phyloP scores from a whole-genome alignment of 2,113 vertebrate genomes.

The Thalassarche chlororhynchos region DNA sequence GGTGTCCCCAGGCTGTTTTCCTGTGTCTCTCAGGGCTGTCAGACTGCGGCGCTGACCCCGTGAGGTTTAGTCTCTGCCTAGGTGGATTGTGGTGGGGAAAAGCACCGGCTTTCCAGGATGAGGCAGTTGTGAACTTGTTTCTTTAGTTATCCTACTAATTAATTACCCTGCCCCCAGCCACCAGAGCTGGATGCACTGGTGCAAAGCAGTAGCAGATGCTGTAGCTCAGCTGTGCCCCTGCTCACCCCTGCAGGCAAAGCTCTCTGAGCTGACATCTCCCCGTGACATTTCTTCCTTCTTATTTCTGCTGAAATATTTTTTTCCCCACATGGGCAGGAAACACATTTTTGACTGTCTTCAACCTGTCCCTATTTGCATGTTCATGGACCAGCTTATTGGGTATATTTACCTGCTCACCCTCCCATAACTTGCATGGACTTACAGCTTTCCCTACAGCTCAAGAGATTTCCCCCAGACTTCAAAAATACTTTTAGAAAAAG shows the following conservation, averaged over 20 bases:
- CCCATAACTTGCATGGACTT: too few relatives aligned
- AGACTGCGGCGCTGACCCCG: rapidly evolving
- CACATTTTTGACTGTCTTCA: not conserved
- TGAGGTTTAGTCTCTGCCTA: not conserved
- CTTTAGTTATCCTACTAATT: not conserved
- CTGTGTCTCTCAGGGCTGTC: not conserved
- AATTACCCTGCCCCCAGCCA: not conserved
- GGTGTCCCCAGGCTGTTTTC: not conserved
- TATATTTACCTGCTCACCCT: not conserved
- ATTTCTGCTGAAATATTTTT: not conserved
- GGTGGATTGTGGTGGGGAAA: not conserved
- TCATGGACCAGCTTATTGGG: rapidly evolving
- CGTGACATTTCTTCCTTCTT: not conserved
- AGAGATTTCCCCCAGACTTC: not conserved
- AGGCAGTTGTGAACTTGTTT: not conserved
- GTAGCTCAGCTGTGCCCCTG: not conserved
- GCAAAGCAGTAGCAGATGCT: not conserved
- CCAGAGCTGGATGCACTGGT: not conserved
- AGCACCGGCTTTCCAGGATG: not conserved
- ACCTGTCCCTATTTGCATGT: rapidly evolving
- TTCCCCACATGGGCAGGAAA: not conserved
- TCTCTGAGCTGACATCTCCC: not conserved
- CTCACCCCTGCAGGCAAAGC: not conserved
- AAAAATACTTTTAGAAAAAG: not conserved
- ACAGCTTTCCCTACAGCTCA: not conserved